Conservation (phyloP, 2,888 invertebrate genomes). For the Congeria kusceri region DNA sequence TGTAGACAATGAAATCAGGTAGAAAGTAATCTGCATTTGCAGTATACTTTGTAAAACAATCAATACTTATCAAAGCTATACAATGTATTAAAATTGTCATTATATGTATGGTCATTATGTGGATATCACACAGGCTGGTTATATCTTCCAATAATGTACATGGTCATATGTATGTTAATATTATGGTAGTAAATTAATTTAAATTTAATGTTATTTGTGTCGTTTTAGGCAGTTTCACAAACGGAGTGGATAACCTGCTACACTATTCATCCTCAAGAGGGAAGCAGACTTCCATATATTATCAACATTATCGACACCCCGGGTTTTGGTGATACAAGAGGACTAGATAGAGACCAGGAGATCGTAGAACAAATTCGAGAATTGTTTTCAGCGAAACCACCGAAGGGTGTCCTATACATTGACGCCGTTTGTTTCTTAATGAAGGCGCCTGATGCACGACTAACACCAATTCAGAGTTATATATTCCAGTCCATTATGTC, state of each 20-base stretch:
- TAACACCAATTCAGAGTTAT: slow-evolving; percentile 49
- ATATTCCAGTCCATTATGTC: slow-evolving; percentile 52
- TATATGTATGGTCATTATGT: too few species aligned
- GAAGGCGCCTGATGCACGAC: slow-evolving; percentile 46
- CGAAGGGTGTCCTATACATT: slow-evolving; percentile 32
- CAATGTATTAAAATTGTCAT: too few species aligned
- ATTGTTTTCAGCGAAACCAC: slow-evolving; percentile 35
- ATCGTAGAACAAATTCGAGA: slow-evolving; percentile 52
- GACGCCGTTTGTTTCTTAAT: slow-evolving; percentile 55
- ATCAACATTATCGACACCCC: slow-evolving; percentile 56
- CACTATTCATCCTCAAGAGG: neutral
- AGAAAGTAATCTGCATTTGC: too few species aligned
- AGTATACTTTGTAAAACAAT: too few species aligned
- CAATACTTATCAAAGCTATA: too few species aligned
- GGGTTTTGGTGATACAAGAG: slow-evolving; percentile 56
- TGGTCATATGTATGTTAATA: too few species aligned
- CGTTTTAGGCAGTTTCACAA: slow-evolving; percentile 1
- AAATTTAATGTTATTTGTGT: too few species aligned
- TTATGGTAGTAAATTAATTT: too few species aligned
- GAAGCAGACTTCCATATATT: slow-evolving; percentile 29
- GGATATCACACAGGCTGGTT: too few species aligned
- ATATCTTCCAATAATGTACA: too few species aligned
- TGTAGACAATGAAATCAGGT: too few species aligned
- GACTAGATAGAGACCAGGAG: slow-evolving; percentile 43
- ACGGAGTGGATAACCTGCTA: slow-evolving; percentile 22